Conservation (phyloP, 2,113 vertebrate species). For the Coptodon rendalli region DNA sequence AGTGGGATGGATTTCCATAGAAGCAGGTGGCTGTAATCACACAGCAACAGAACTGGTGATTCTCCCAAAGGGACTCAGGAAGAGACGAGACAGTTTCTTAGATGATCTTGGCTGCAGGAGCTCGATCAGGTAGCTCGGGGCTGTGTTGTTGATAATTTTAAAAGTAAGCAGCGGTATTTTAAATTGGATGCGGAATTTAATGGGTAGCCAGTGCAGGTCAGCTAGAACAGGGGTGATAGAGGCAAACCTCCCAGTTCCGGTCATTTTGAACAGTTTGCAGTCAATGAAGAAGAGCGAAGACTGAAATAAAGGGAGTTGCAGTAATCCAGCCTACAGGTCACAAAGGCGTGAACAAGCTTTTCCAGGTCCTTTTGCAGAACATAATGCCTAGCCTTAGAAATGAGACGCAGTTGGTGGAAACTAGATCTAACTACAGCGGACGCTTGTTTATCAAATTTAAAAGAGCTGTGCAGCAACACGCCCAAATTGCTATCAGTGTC, state of each 20-base stretch:
- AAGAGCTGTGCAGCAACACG: neutral
- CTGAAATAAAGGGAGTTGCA: neutral
- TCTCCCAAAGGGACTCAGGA: neutral
- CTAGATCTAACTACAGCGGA: neutral
- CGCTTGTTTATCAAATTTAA: neutral
- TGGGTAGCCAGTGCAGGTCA: neutral
- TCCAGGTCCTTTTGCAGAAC: neutral
- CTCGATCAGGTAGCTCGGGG: neutral
- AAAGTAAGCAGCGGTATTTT: neutral
- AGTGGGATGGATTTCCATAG: neutral
- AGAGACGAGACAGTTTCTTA: neutral
- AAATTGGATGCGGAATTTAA: neutral
- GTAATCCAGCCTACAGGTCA: neutral
- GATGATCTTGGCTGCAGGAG: neutral
- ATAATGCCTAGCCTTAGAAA: neutral
- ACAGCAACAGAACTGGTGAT: neutral
- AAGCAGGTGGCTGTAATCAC: neutral
- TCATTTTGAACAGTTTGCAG: neutral
- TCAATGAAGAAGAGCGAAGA: neutral
- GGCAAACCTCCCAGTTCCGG: neutral
- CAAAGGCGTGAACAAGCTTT: neutral
- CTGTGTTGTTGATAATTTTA: neutral
- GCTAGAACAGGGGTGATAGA: neutral
- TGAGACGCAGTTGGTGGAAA: neutral
- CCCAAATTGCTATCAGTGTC: neutral